A percentile compares a stretch with the other conserved stretches of the same genome.
Conservation (phyloP, 2,888 invertebrate genomes). For the Lordiphosa fenestrarum region DNA sequence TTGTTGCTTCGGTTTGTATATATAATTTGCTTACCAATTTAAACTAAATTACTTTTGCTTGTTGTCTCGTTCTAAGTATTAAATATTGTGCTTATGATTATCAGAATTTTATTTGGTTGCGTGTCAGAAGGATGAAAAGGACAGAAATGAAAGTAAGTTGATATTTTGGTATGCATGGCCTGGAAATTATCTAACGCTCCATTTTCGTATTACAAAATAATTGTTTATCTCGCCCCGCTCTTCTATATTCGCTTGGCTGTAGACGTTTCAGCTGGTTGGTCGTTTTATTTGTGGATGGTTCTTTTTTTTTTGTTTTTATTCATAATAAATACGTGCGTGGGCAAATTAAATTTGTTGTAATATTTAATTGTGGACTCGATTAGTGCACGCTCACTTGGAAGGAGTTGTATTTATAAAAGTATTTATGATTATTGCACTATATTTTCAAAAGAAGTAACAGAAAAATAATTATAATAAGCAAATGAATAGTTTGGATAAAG, state of each 20-base stretch:
- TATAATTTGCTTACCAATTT: conserved; percentile 59
- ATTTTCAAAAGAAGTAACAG: background rate
- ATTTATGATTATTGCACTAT: conserved; percentile 16
- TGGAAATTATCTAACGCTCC: conserved; percentile 15
- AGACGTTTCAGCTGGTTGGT: conserved; percentile 62
- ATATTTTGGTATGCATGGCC: conserved; percentile 1
- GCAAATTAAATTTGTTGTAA: conserved; percentile 43
- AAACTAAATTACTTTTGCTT: conserved; percentile 45
- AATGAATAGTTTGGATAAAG: too few relatives aligned
- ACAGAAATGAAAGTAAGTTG: conserved; percentile 1
- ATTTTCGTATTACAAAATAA: conserved; percentile 46
- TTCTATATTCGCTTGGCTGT: conserved; percentile 2
- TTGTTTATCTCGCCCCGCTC: conserved; percentile 20
- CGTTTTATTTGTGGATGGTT: conserved; percentile 59
- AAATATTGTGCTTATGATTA: conserved; percentile 70
- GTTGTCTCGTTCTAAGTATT: conserved; percentile 44
- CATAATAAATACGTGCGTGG: conserved; percentile 22
- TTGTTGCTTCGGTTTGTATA: conserved; percentile 24
- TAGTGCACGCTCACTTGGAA: conserved; percentile 52
- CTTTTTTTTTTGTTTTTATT: conserved; percentile 19
- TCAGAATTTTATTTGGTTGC: conserved; percentile 48
- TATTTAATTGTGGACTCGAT: conserved; percentile 22
- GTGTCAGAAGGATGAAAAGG: background rate
- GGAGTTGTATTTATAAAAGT: conserved; percentile 43
- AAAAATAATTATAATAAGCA: background rate